Evolutionary conservation across 2,888 invertebrate species (phyloP), one percentile per base, ranked within the genome.

Genomic region (Synanthedon myopaeformis): DNA sequence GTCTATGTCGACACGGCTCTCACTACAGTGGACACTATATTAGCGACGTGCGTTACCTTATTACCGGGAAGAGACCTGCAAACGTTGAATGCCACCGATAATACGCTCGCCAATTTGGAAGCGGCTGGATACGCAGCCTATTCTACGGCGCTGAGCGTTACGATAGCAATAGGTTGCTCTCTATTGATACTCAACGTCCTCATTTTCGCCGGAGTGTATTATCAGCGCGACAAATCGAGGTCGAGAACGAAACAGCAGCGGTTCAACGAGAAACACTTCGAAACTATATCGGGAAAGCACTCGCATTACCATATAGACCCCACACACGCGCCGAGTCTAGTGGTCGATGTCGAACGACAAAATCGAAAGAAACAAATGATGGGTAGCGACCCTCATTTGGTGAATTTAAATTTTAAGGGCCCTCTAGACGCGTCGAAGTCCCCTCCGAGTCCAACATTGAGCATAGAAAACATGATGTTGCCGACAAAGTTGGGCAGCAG

Each of bases 141-240:
- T 70, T 92, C 92, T 10, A 93, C 93, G 0, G 93, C 93, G 0
- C 79, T 94, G 42, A 92, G 92, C 67, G 93, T 94, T 0, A 94
- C 94, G 2, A 93, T 94, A 57, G 94, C 94, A 12, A 93, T 94
- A 52, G 95, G 95, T 8, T 94, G 94, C 71, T 93, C 94, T 0
- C 81, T 96, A 53, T 87, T 95, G 52, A 93, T 95, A 61, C 85
- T 95, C 41, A 95, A 95, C 79, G 92, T 95, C 52, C 83, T 95
- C 49, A 94, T 95, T 67, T 95, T 95, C 72, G 94, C 94, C 52
- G 94, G 94, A 2, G 93, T 95, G 8, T 95, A 94, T 76, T 95
- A 95, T 74, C 95, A 95, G 74, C 76, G 92, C 53, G 92, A 92
- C 67, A 93, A 94, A 79, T 92, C 93, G 52, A 88, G 93, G 63